Evolutionary conservation across 64 coral and sea anemone genomes (phyloP).

Genomic region (Anthopleura sola): DNA sequence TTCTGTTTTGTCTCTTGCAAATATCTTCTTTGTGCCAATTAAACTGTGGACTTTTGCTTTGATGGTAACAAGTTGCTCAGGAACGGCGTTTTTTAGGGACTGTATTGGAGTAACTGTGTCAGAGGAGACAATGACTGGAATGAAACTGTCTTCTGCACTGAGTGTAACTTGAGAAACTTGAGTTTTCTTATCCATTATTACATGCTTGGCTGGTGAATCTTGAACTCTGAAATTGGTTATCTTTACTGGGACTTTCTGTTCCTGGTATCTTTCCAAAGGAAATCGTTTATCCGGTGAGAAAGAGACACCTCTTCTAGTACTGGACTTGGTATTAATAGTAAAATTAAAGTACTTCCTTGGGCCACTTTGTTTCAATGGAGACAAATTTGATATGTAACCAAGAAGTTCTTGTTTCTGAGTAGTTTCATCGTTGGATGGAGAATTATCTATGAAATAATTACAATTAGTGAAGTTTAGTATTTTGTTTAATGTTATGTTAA

Average conservation of each 20-base stretch:
- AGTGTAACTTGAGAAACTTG: slow-evolving; percentile 21
- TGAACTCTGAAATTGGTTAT: slow-evolving; percentile 16
- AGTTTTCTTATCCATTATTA: slow-evolving; percentile 33
- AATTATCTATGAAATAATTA: slow-evolving; percentile 28
- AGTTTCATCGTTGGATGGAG: slow-evolving; percentile 19
- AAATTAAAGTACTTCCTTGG: slow-evolving; percentile 48
- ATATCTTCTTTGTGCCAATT: slow-evolving; percentile 23
- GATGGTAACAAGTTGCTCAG: slow-evolving; percentile 47
- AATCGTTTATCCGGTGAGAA: slow-evolving; percentile 48
- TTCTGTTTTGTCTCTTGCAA: slow-evolving; percentile 14
- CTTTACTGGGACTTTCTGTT: slow-evolving; percentile 51
- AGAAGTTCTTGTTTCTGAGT: slow-evolving; percentile 31
- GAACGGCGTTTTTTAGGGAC: slow-evolving; percentile 40
- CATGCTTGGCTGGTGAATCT: slow-evolving; percentile 18
- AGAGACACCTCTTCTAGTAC: slow-evolving; percentile 51
- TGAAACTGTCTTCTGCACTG: slow-evolving; percentile 16
- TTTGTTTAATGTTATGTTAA: slow-evolving; percentile 40
- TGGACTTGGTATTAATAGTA: slow-evolving; percentile 35
- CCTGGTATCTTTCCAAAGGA: slow-evolving; percentile 21
- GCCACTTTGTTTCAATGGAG: slow-evolving; percentile 46
- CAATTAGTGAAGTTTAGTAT: slow-evolving; percentile 38
- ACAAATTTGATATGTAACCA: slow-evolving; percentile 45
- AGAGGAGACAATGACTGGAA: background rate
- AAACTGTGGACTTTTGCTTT: slow-evolving; percentile 43
- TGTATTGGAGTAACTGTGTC: slow-evolving; percentile 10